phyloP scores from a whole-genome alignment of 2,888 invertebrate genomes.

The Cosmia trapezina region DNA sequence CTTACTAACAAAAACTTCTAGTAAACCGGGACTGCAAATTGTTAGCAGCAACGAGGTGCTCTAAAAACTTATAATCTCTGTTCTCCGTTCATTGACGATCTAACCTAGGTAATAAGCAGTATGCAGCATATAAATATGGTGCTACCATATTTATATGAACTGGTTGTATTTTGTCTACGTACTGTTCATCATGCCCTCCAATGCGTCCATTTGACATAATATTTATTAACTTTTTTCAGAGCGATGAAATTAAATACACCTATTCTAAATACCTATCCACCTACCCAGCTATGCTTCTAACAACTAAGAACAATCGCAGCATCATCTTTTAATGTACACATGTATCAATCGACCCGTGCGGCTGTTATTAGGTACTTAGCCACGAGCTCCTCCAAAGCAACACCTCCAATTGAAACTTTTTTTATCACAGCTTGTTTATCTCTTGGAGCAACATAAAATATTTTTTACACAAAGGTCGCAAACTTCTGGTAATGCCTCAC shows the following conservation, averaged over 20 bases:
- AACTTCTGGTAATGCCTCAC: slow-evolving; percentile 56
- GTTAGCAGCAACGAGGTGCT: too few species aligned
- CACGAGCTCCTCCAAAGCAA: not conserved
- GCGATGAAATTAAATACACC: too few species aligned
- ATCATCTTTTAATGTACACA: too few species aligned
- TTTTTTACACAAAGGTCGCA: slow-evolving; percentile 50
- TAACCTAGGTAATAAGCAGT: not conserved
- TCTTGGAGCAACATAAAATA: slow-evolving; percentile 25
- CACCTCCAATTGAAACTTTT: slow-evolving; percentile 24
- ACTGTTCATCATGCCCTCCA: not conserved
- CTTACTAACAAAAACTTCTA: not conserved
- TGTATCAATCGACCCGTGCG: too few species aligned
- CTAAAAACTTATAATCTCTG: not conserved
- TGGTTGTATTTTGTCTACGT: not conserved
- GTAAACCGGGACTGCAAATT: too few species aligned
- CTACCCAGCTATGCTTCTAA: not conserved
- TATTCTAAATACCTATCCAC: too few species aligned
- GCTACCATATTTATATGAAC: not conserved
- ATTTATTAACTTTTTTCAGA: not conserved
- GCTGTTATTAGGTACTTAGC: too few species aligned
- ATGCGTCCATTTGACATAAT: not conserved
- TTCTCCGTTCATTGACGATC: not conserved
- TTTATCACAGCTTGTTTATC: slow-evolving; percentile 32
- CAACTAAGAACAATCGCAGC: not conserved
- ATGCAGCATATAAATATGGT: too few species aligned